Evolutionary conservation across 1,140 invertebrate species (phyloP), one percentile per base, ranked within the genome.

Genomic region (Pteromalus puparum): DNA sequence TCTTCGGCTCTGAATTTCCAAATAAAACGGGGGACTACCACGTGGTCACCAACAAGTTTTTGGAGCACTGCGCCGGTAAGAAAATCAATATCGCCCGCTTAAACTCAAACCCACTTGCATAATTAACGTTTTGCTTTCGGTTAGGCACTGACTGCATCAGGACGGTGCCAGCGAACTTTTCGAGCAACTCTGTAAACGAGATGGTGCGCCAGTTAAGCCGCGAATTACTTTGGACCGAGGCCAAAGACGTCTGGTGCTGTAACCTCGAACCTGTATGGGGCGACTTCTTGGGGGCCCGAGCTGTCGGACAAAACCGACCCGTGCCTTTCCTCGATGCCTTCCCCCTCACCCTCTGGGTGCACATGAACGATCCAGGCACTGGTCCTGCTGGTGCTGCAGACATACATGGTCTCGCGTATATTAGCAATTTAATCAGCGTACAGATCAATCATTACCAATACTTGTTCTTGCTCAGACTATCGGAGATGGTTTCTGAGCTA

Each of bases 371-470:
- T 79, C n/a, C 85, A 9, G 6, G 76, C 38, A 75, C 68, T 18
- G 42, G 79, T 4, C 53, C 78, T 10, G 42, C 85, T 7, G 88
- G 87, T 53, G 90, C 88, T 70, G 94, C 95, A 21, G 94, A 96
- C 92, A 94, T 96, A 88, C 95, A 96, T 89, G 95, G 95, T 1
- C 94, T 97, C 30, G 96, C 95, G 0, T 95, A 97, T 81, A 95
- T 97, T 78, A 95, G 95, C 18, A 97, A 97, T 90, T 92, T 97
- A 87, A 95, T 97, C 67, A 97, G 96, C 86, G 91, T 98, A 2
- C 97, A 98, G 91, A 94, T 98, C 53, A 98, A 98, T 93, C 98
- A 99, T 92, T 98, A 97, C 92, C 98, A 99, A 93, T 96, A 96
- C 91, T 94, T 99, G 75, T 99, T 99, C 91, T 91, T 99, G 34